phyloP scores from a whole-genome alignment of 2,888 invertebrate species.

The Linyphia triangularis region DNA sequence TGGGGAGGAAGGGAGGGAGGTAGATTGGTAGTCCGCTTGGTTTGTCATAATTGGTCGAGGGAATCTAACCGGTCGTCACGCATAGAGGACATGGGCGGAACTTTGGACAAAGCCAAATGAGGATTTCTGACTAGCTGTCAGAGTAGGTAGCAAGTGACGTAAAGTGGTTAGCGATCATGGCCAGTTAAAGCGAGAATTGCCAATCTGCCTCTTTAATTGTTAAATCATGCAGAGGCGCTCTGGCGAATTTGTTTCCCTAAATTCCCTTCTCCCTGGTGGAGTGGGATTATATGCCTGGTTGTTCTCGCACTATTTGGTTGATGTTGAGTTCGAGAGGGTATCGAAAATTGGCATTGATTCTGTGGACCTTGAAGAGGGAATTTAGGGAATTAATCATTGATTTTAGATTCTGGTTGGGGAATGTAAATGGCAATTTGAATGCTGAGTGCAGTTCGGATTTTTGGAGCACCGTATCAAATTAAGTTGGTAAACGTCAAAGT shows the following conservation, averaged over 20 bases:
- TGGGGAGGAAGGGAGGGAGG: background rate
- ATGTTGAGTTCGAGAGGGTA: too few species aligned
- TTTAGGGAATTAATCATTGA: too few species aligned
- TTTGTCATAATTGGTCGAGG: constrained; percentile 66
- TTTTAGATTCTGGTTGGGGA: background rate
- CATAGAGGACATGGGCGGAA: constrained; percentile 13
- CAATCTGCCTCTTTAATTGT: constrained; percentile 40
- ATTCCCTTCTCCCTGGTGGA: constrained; percentile 8
- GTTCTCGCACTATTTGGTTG: background rate
- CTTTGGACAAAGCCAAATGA: constrained; percentile 44
- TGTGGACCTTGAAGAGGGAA: too few species aligned
- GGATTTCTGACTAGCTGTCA: constrained; percentile 61
- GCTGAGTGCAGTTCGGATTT: background rate
- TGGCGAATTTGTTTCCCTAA: constrained; percentile 47
- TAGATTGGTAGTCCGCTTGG: constrained; percentile 23
- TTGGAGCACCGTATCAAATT: background rate
- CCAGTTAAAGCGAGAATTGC: constrained; percentile 51
- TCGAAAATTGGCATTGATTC: background rate
- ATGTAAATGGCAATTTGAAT: too few species aligned
- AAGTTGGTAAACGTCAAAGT: too few species aligned
- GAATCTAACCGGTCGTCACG: constrained; percentile 28
- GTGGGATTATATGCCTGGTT: background rate
- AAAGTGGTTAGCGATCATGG: constrained; percentile 32
- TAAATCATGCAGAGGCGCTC: constrained; percentile 33
- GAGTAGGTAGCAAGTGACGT: constrained; percentile 8